These are phyloP conservation scores for Neodiprion lecontei DNA, from an alignment of 1,140 invertebrate species.

Conservation along the genomic window DNA sequence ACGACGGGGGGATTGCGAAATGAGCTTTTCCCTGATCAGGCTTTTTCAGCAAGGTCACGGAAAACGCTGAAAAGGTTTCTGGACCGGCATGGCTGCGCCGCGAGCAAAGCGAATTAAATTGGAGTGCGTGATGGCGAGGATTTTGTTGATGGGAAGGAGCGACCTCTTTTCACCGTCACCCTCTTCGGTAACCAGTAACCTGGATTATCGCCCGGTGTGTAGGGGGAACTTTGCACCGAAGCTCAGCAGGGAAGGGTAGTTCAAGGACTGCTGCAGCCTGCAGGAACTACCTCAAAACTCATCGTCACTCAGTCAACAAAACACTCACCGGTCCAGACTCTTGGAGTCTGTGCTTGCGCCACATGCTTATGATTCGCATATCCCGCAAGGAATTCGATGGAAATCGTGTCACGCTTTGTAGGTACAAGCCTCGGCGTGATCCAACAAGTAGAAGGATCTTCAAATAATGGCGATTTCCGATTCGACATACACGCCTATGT, in stretches of 20 bases:
- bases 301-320: not conserved
- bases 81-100: not conserved
- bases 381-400: too few relatives aligned
- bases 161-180: not conserved
- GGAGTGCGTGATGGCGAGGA: constrained; percentile 1
- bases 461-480: too few relatives aligned
- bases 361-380: too few relatives aligned
- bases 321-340: too few relatives aligned
- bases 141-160: constrained; percentile 1
- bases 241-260: not conserved
- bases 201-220: not conserved
- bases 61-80: not conserved
- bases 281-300: constrained; percentile 1
- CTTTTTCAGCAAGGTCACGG: not conserved
- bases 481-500: too few relatives aligned
- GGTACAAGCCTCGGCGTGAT: too few relatives aligned
- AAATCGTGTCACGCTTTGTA: too few relatives aligned
- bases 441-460: too few relatives aligned
- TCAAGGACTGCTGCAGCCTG: not conserved
- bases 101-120: not conserved
- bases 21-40: not conserved
- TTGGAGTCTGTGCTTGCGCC: too few relatives aligned
- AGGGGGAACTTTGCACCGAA: not conserved
- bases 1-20: not conserved
- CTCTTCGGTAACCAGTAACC: not conserved